Conservation (phyloP, 1,140 invertebrate genomes). For the Drosophila equinoxialis region DNA sequence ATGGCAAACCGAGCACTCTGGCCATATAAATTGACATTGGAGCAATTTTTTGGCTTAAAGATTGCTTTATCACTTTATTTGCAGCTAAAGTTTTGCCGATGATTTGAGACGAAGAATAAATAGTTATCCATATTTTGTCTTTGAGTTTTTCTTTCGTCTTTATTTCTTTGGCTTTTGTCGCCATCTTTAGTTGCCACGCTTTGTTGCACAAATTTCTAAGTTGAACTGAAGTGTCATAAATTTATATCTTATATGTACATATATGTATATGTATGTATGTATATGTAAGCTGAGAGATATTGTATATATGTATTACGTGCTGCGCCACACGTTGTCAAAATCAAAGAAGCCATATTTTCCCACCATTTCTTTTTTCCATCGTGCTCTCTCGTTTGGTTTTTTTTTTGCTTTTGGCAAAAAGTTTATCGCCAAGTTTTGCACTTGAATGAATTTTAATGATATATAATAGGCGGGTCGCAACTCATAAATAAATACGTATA, state of each 20-base stretch:
- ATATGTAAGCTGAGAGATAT: background rate
- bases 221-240: conserved; percentile 57
- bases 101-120: conserved; percentile 65
- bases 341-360: conserved; percentile 71
- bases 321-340: conserved; percentile 62
- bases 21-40: conserved; percentile 71
- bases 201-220: conserved; percentile 62
- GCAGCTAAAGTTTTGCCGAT: conserved; percentile 34
- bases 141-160: too few species aligned
- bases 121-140: conserved; percentile 62
- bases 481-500: conserved; percentile 40
- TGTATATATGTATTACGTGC: conserved; percentile 41
- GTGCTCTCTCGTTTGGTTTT: conserved; percentile 3
- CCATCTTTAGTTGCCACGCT: conserved; percentile 57
- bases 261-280: background rate
- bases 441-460: conserved; percentile 69
- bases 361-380: conserved; percentile 27
- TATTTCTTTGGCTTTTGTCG: conserved; percentile 10
- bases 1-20: conserved; percentile 29
- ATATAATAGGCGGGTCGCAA: conserved; percentile 48
- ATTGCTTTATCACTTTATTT: conserved; percentile 74
- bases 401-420: conserved; percentile 14
- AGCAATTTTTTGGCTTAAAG: conserved; percentile 54
- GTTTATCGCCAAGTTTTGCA: conserved; percentile 73
- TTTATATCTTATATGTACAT: conserved; percentile 56